phyloP scores from a whole-genome alignment of 2,113 vertebrate species.

The Sinocyclocheilus anshuiensis region DNA sequence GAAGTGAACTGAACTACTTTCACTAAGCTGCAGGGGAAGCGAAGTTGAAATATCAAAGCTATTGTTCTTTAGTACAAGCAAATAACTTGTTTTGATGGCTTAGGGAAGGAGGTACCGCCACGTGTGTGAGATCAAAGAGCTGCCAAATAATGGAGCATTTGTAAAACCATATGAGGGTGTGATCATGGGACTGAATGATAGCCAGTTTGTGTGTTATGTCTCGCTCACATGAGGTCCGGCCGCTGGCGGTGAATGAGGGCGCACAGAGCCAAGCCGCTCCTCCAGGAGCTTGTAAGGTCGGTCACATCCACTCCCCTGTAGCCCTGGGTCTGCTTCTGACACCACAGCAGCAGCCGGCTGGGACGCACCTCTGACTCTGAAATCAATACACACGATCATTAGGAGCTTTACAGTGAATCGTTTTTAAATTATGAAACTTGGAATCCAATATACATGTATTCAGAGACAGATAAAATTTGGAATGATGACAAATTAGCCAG shows the following conservation, averaged over 20 bases:
- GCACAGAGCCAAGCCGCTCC: slow-evolving; percentile 88
- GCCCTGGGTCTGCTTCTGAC: slow-evolving; percentile 89
- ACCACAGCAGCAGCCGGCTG: slow-evolving; percentile 89
- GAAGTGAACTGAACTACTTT: not conserved
- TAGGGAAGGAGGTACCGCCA: not conserved
- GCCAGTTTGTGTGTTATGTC: slow-evolving; percentile 6
- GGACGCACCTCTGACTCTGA: slow-evolving; percentile 89
- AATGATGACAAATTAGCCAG: not conserved
- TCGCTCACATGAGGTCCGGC: slow-evolving; percentile 87
- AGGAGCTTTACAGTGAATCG: not conserved
- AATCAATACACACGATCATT: not conserved
- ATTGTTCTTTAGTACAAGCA: not conserved
- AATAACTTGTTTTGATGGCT: slow-evolving; percentile 14
- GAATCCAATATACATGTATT: not conserved
- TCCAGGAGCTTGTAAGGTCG: slow-evolving; percentile 89
- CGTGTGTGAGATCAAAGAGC: not conserved
- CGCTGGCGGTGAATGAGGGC: slow-evolving; percentile 91
- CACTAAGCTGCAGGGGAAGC: not conserved
- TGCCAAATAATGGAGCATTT: slow-evolving; percentile 20
- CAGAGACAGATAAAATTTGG: too few relatives aligned
- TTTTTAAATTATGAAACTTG: not conserved
- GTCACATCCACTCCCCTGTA: slow-evolving; percentile 83
- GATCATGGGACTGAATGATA: not conserved
- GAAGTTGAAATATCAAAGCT: not conserved
- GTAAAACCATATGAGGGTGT: not conserved